Conservation (phyloP, 2,797 vertebrate genomes). For the Enteromius viviparus region DNA sequence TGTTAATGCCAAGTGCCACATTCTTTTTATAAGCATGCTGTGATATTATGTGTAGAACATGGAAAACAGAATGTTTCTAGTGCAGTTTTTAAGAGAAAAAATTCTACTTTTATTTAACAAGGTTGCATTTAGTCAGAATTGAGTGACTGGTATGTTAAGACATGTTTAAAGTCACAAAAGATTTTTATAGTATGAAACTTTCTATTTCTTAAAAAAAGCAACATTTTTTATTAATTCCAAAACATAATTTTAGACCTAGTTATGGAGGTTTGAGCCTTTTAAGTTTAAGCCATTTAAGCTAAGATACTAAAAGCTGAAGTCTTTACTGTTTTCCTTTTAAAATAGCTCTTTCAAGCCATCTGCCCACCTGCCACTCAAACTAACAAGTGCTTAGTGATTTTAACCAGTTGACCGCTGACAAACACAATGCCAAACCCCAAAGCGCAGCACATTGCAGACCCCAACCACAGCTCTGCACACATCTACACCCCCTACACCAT, state of each 20-base stretch:
- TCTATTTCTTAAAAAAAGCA: background rate
- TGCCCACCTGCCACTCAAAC: constrained; percentile 42
- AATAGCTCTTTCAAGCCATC: background rate
- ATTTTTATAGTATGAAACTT: background rate
- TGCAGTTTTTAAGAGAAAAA: background rate
- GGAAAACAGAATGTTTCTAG: background rate
- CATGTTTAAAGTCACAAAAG: background rate
- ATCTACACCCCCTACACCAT: constrained; percentile 68
- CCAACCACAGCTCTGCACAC: constrained; percentile 54
- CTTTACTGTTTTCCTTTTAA: background rate
- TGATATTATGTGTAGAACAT: background rate
- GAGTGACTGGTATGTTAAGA: background rate
- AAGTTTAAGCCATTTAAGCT: background rate
- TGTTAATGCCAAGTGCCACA: background rate
- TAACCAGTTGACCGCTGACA: constrained; percentile 34
- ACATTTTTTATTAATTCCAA: no score
- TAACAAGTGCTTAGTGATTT: constrained; percentile 39
- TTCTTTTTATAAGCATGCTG: background rate
- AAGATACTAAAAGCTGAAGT: background rate
- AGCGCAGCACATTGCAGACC: constrained; percentile 55
- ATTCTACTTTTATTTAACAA: background rate
- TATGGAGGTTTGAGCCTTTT: no score
- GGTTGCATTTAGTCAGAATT: background rate
- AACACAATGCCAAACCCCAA: constrained; percentile 50
- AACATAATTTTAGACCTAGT: no score